phyloP scores from a whole-genome alignment of 2,113 vertebrate species.

The Dipodomys ordii region DNA sequence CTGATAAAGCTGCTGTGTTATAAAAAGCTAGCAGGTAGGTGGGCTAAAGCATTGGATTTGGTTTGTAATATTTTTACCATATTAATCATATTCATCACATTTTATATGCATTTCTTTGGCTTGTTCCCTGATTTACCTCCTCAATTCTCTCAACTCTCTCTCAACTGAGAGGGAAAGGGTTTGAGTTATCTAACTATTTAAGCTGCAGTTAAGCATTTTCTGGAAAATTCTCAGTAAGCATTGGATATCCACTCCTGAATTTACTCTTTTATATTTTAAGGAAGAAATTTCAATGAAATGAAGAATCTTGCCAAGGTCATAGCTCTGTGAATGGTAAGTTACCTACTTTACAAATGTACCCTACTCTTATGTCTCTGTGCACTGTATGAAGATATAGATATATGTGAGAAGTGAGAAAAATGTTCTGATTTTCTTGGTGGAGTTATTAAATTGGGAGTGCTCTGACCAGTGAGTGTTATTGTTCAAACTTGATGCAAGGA shows the following conservation, averaged over 20 bases:
- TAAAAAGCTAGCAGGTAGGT: constrained; percentile 8
- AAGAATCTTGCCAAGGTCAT: not conserved
- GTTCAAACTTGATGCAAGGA: constrained; percentile 15
- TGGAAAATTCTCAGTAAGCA: not conserved
- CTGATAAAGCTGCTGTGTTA: not conserved
- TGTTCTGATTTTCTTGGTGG: not conserved
- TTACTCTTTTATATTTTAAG: constrained; percentile 3
- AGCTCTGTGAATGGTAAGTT: not conserved
- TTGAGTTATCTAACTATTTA: not conserved
- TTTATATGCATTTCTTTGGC: constrained; percentile 6
- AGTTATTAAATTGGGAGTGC: not conserved
- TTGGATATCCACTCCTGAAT: not conserved
- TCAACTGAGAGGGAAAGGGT: not conserved
- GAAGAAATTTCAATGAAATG: not conserved
- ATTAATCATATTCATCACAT: not conserved
- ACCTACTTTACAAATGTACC: not conserved
- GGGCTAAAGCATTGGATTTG: constrained; percentile 11
- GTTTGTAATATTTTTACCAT: not conserved
- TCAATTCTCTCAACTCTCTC: not conserved
- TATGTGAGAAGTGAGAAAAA: not conserved
- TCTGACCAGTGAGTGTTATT: not conserved
- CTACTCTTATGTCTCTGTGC: not conserved
- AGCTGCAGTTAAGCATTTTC: not conserved
- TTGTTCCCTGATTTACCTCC: not conserved
- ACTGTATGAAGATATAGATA: not conserved